Evolutionary conservation across 2,888 invertebrate genomes (phyloP).

Genomic region (Taphrorychus bicolor): DNA sequence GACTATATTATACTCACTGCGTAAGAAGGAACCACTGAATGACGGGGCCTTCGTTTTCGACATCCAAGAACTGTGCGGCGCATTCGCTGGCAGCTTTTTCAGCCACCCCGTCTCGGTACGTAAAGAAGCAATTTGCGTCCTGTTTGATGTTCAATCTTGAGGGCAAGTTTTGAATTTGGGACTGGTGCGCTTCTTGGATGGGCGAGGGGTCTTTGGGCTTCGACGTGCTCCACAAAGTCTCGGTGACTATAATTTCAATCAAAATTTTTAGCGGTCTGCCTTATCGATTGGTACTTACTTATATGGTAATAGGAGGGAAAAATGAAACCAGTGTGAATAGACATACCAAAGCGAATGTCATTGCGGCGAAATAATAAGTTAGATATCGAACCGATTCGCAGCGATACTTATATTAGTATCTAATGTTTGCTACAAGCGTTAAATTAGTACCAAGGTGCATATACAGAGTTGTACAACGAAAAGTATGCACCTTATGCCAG

Average conservation of each 20-base stretch:
- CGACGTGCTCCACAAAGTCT: constrained; percentile 50
- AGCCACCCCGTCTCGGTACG: constrained; percentile 75
- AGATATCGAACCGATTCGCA: neutral
- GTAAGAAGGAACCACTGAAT: constrained; percentile 81
- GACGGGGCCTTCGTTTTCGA: constrained; percentile 73
- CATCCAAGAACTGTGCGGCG: constrained; percentile 68
- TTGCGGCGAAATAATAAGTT: neutral
- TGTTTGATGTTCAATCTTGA: constrained; percentile 54
- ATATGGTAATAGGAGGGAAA: constrained; percentile 44
- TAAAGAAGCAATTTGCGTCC: constrained; percentile 74
- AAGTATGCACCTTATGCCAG: too few relatives aligned
- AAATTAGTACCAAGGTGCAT: too few relatives aligned
- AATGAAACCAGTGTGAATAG: constrained; percentile 50
- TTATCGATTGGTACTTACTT: constrained; percentile 15
- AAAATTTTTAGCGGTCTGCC: neutral
- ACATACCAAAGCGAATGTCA: constrained; percentile 42
- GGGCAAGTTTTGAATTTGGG: constrained; percentile 41
- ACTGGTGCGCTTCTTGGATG: constrained; percentile 37
- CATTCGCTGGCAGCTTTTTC: constrained; percentile 77
- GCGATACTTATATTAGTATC: too few relatives aligned
- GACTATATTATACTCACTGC: constrained; percentile 67
- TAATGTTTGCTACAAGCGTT: too few relatives aligned
- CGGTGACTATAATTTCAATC: constrained; percentile 49
- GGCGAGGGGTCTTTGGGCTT: constrained; percentile 45
- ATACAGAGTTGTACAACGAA: too few relatives aligned